Evolutionary conservation across 1,140 invertebrate species (phyloP), one percentile per base, ranked within the genome.

Genomic region (Andricus grossulariae): DNA sequence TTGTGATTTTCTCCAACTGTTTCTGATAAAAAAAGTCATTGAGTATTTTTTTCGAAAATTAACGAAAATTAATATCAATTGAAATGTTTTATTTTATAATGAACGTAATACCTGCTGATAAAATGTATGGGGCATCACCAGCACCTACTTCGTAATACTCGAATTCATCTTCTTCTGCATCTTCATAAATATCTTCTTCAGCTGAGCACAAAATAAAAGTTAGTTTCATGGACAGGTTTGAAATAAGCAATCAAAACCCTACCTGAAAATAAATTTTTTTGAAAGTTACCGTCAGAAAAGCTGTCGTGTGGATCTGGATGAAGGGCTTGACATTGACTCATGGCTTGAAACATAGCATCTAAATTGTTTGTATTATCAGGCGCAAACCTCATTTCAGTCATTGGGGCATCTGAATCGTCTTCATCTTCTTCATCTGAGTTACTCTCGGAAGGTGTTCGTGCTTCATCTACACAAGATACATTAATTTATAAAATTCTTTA

Each of bases 361-460:
- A 96, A 91, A 77, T 90, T 90, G 75, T 88, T 90, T 71, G 91
- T 91, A 86, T 95, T 93, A 72, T 93, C 91, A 13, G 95, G 95
- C 15, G 94, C 93, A 90, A 96, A 95, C 82, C 94, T 91, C 79
- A 96, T 91, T 90, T 95, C 94, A 51, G 93, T 94, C 39, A 93
- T 92, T 70, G 89, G 87, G 71, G 87, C 73, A 79, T 92, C 90
- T 7, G 87, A 90, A 50, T 93, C 92, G 12, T 89, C 87, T 73
- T 93, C 92, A 72, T 89, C 92, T 52, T 92, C 91, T 54, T 92
- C 90, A 21, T 93, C 92, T 74, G 91, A 87, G 71, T 90, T 89
- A 80, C 89, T 87, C n/a, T 90, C 86, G 72, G 88, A 80, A 70
- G 87, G 75, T 71, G 86, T 78, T 39, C 79, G 73, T 50, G 85